phyloP scores from a whole-genome alignment of 2,113 vertebrate genomes.

The Sebastes fasciatus region DNA sequence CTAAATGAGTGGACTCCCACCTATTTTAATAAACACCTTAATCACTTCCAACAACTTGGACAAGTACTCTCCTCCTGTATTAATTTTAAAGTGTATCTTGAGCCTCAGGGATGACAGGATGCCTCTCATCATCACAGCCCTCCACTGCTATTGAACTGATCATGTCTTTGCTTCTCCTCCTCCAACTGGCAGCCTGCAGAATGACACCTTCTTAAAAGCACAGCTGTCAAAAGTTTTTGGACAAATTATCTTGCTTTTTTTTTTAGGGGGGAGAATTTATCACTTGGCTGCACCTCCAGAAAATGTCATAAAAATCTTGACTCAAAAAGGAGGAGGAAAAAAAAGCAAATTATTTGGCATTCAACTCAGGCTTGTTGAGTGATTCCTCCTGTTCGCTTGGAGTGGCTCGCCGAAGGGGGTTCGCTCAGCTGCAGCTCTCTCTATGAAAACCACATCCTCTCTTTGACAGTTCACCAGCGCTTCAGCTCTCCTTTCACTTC shows the following conservation, averaged over 20 bases:
- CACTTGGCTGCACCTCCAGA: not conserved
- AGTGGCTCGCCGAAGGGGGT: constrained; percentile 7
- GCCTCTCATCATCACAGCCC: constrained; percentile 16
- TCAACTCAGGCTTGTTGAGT: not conserved
- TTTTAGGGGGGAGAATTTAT: not conserved
- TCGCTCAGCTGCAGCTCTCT: not conserved
- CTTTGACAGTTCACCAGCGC: constrained; percentile 24
- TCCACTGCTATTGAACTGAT: constrained; percentile 17
- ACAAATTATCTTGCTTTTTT: constrained; percentile 1
- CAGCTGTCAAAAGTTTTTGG: constrained; percentile 59
- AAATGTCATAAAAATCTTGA: not conserved
- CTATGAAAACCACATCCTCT: constrained; percentile 7
- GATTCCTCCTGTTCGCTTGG: constrained; percentile 12
- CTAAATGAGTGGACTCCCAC: not conserved
- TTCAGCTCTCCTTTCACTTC: not conserved
- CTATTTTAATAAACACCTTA: not conserved
- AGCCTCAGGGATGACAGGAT: constrained; percentile 7
- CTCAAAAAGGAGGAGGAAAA: not conserved
- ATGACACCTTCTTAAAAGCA: constrained; percentile 55
- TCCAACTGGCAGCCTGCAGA: constrained; percentile 68
- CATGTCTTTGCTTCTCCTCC: constrained; percentile 67
- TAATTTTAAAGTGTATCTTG: not conserved
- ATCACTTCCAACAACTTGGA: not conserved
- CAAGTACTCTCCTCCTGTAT: not conserved
- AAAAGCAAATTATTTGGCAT: not conserved